phyloP scores from a whole-genome alignment of 1,140 invertebrate species.

The Pseudomyrmex pallidus region DNA sequence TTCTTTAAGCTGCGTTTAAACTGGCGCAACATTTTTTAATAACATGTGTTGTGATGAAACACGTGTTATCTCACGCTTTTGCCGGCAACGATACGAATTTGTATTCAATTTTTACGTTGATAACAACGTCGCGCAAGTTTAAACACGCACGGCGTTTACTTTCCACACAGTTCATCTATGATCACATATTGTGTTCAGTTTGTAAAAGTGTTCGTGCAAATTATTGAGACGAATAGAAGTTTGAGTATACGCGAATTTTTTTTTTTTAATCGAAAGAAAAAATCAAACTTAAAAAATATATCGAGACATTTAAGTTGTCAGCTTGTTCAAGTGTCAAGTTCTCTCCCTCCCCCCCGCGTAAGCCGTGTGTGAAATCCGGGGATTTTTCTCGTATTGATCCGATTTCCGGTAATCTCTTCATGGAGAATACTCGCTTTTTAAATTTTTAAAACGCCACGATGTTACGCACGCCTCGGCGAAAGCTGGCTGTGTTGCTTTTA shows the following conservation, averaged over 20 bases:
- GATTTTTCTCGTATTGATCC: slow-evolving; percentile 21
- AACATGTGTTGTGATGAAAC: neutral
- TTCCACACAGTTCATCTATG: too few relatives aligned
- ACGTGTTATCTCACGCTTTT: too few relatives aligned
- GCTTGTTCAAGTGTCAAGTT: neutral
- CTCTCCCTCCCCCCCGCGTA: neutral
- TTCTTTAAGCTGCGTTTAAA: neutral
- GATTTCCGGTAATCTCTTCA: slow-evolving; percentile 4
- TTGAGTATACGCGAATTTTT: too few relatives aligned
- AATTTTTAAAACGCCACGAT: slow-evolving; percentile 23
- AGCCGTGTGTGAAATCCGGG: neutral
- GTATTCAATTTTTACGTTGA: too few relatives aligned
- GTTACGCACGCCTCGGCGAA: slow-evolving; percentile 3
- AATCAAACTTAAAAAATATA: neutral
- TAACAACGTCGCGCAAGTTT: too few relatives aligned
- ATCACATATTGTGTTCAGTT: too few relatives aligned
- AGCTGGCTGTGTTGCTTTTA: slow-evolving; percentile 16
- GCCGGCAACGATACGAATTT: too few relatives aligned
- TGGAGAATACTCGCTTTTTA: slow-evolving; percentile 12
- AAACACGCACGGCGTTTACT: too few relatives aligned
- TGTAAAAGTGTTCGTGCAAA: too few relatives aligned
- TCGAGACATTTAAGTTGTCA: slow-evolving; percentile 9
- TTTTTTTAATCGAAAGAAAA: neutral
- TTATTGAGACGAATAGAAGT: too few relatives aligned
- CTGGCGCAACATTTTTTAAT: neutral